Evolutionary conservation across 2,888 invertebrate species (phyloP).

Genomic region (Mongoloraphidia duomilia): DNA sequence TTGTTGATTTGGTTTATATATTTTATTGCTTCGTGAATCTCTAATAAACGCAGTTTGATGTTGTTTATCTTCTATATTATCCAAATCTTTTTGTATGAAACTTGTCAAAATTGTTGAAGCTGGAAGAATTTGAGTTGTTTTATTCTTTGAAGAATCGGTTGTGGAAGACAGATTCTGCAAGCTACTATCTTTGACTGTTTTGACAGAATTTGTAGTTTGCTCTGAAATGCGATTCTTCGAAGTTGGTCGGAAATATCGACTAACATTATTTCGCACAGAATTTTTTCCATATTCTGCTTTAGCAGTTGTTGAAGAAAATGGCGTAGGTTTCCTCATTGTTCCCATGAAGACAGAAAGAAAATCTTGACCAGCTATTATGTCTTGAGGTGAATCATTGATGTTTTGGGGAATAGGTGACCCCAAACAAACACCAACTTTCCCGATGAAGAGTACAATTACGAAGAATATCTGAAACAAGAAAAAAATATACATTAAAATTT

Average conservation of each 20-base stretch:
- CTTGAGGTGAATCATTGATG: conserved; percentile 21
- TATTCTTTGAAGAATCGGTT: no score
- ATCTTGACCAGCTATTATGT: conserved; percentile 32
- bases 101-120: no score
- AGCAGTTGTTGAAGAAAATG: not conserved
- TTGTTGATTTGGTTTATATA: not conserved
- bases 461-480: conserved; percentile 1
- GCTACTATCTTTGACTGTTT: no score
- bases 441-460: not conserved
- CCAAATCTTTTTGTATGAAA: not conserved
- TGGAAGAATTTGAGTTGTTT: no score
- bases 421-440: not conserved
- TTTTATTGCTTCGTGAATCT: conserved; percentile 4
- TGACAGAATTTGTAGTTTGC: no score
- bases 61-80: conserved; percentile 1
- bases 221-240: no score
- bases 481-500: not conserved
- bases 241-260: no score
- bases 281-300: not conserved
- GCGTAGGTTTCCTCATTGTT: no score
- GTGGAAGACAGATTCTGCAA: no score
- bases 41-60: not conserved
- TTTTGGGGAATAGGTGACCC: not conserved
- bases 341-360: conserved; percentile 32
- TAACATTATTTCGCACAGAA: not conserved